A percentile compares a stretch with the other conserved stretches of the same genome.
Conservation (phyloP, 35 echinoderm and acorn worm genomes). For the Heliocidaris erythrogramma region DNA sequence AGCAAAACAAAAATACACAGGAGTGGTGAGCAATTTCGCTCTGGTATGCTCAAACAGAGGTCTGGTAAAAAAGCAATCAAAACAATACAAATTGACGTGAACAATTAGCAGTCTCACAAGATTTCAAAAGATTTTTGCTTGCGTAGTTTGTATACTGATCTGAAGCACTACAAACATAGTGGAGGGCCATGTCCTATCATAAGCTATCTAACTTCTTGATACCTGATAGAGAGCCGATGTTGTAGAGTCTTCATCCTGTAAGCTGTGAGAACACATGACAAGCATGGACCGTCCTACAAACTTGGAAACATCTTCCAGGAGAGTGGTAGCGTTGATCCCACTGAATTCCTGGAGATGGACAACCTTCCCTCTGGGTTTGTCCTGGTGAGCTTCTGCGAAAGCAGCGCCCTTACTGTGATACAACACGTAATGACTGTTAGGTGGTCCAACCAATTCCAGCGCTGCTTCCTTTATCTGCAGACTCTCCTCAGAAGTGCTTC, state of each 20-base stretch:
- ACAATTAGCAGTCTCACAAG: too few relatives aligned
- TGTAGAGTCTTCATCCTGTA: constrained; percentile 59
- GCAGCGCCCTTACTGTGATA: constrained; percentile 50
- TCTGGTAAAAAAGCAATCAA: too few relatives aligned
- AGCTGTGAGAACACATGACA: constrained; percentile 77
- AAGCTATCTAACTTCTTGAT: not conserved
- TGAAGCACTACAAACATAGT: too few relatives aligned
- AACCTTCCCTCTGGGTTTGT: constrained; percentile 57
- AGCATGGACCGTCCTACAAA: constrained; percentile 55
- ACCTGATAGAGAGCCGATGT: constrained; percentile 84
- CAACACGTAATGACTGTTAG: constrained; percentile 63
- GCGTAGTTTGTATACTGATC: too few relatives aligned
- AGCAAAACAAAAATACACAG: too few relatives aligned
- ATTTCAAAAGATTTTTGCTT: too few relatives aligned
- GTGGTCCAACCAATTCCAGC: constrained; percentile 57
- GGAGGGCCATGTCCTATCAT: not conserved
- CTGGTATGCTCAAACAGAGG: too few relatives aligned
- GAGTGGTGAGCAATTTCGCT: too few relatives aligned
- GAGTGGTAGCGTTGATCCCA: constrained; percentile 58
- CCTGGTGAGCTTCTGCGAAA: not conserved
- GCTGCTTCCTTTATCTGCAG: not conserved
- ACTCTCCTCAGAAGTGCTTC: constrained; percentile 52
- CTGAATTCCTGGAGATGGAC: constrained; percentile 66
- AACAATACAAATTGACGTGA: too few relatives aligned
- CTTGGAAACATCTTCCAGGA: constrained; percentile 33